phyloP scores from a whole-genome alignment of 2,113 vertebrate genomes.

The Anhinga rufa region DNA sequence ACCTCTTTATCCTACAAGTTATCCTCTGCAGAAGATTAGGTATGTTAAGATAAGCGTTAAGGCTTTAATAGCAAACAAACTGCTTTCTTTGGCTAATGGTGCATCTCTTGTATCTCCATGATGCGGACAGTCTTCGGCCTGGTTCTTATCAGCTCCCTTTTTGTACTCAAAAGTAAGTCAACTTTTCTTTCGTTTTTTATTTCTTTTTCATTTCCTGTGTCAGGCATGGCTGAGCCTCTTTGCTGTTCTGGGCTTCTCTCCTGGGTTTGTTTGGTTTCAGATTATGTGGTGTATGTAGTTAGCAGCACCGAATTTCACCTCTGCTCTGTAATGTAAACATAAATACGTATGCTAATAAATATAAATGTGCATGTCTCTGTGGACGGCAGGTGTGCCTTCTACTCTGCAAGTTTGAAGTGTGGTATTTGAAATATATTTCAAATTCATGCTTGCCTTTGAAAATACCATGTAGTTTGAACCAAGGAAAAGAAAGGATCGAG shows the following conservation, averaged over 20 bases:
- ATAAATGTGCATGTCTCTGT: too few relatives aligned
- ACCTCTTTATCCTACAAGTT: constrained; percentile 70
- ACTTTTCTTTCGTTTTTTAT: not conserved
- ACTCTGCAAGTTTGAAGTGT: not conserved
- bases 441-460: not conserved
- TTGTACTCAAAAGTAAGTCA: constrained; percentile 75
- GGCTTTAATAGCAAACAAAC: constrained; percentile 73
- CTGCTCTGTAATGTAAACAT: not conserved
- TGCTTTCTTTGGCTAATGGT: constrained; percentile 71
- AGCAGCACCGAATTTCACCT: not conserved
- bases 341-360: not conserved
- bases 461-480: not conserved
- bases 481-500: not conserved
- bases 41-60: constrained; percentile 73
- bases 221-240: not conserved
- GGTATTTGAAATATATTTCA: not conserved
- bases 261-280: not conserved
- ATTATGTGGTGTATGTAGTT: not conserved
- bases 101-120: constrained; percentile 45
- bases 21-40: constrained; percentile 67
- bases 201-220: not conserved
- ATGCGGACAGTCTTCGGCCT: constrained; percentile 74
- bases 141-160: constrained; percentile 63
- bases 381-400: not conserved
- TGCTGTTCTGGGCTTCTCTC: not conserved